Conservation (phyloP, 2,888 invertebrate genomes). For the Zootermopsis nevadensis region DNA sequence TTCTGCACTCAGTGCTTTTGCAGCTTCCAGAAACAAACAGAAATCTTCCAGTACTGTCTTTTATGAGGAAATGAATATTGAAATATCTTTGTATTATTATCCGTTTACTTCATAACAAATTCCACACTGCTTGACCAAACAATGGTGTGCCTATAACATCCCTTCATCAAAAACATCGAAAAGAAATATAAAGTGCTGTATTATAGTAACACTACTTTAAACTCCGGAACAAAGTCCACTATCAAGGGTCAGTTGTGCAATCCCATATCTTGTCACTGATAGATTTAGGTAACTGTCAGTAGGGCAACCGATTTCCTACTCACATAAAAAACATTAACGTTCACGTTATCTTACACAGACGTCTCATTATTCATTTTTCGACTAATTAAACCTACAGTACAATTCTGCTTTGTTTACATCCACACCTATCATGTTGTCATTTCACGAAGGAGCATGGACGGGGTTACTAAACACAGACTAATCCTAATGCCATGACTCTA, state of each 20-base stretch:
- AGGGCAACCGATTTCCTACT: slow-evolving; percentile 6
- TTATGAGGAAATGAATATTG: background rate
- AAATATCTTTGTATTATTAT: too few relatives aligned
- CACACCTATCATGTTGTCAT: slow-evolving; percentile 39
- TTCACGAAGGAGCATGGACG: slow-evolving; percentile 36
- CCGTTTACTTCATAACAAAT: background rate
- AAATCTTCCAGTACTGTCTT: too few relatives aligned
- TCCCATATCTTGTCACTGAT: slow-evolving; percentile 19
- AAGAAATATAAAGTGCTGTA: too few relatives aligned
- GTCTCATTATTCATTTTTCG: background rate
- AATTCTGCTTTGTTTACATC: slow-evolving; percentile 37
- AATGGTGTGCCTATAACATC: background rate
- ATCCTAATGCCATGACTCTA: slow-evolving; percentile 39
- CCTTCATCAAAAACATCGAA: too few relatives aligned
- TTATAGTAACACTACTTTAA: background rate
- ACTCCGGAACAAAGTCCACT: background rate
- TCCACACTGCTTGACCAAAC: background rate
- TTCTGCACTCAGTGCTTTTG: background rate
- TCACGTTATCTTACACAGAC: background rate
- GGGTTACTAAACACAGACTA: slow-evolving; percentile 33
- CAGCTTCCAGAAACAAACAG: too few relatives aligned
- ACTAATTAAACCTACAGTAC: background rate
- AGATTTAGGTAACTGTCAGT: slow-evolving; percentile 26
- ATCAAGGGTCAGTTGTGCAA: background rate
- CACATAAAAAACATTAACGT: background rate